phyloP scores from a whole-genome alignment of 1,140 invertebrate species.

The Sinella curviseta region DNA sequence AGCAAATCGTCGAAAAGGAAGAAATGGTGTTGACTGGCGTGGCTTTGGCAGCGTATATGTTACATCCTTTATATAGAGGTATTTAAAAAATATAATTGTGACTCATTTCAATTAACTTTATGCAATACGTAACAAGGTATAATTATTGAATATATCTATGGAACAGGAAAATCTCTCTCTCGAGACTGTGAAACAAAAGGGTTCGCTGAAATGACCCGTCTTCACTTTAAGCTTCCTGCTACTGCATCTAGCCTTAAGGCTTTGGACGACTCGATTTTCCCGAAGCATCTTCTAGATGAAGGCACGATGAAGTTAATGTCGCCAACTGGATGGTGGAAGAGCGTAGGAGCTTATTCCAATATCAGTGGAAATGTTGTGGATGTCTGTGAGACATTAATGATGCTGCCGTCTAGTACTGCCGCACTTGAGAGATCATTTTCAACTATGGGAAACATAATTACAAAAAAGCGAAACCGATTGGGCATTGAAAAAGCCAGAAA shows the following conservation, averaged over 20 bases:
- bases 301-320: background rate
- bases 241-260: background rate
- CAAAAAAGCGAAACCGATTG: slow-evolving; percentile 3
- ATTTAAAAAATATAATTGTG: no score
- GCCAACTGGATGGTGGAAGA: background rate
- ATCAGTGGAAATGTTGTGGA: background rate
- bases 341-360: background rate
- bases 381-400: background rate
- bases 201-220: no score
- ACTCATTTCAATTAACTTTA: no score
- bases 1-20: background rate
- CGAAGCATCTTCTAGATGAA: background rate
- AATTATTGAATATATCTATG: no score
- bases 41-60: background rate
- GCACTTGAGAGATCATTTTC: background rate
- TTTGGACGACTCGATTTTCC: background rate
- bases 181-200: no score
- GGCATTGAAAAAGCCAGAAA: background rate
- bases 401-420: background rate
- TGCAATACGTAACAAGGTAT: no score
- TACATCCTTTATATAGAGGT: slow-evolving; percentile 13
- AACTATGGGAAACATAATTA: background rate
- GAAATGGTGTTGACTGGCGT: background rate
- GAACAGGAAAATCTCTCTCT: no score
- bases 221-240: no score